Evolutionary conservation across 2,797 vertebrate species (phyloP).

Genomic region (Amazona finschi): DNA sequence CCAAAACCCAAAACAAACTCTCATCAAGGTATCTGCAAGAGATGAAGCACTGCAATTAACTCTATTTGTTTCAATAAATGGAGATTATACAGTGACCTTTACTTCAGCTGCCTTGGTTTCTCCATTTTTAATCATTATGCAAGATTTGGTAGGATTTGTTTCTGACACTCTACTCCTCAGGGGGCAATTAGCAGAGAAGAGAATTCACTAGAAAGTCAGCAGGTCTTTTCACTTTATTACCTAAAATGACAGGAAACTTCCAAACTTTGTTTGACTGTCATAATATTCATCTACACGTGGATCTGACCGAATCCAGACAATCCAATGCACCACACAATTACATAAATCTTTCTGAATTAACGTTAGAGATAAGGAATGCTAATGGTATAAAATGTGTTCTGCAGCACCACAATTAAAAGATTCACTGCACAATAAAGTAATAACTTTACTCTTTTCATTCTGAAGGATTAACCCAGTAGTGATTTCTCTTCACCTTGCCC

Average conservation of each 20-base stretch:
- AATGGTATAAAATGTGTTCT: neutral
- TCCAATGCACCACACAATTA: neutral
- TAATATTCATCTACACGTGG: neutral
- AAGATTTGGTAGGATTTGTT: constrained; percentile 78
- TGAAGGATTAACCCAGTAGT: neutral
- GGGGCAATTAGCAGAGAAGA: constrained; percentile 82
- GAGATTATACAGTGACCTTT: constrained; percentile 90
- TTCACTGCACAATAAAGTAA: neutral
- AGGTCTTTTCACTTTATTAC: constrained; percentile 74
- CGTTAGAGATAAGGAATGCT: neutral
- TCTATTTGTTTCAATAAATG: constrained; percentile 88
- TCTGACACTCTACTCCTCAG: constrained; percentile 80
- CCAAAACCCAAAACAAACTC: neutral
- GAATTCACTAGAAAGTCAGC: constrained; percentile 80
- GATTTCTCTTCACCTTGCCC: neutral
- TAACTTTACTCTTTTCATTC: neutral
- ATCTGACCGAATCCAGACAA: neutral
- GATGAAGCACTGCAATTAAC: constrained; percentile 83
- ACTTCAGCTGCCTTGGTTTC: constrained; percentile 78
- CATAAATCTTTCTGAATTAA: constrained; percentile 11
- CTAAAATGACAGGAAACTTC: constrained; percentile 71
- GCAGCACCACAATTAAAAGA: constrained; percentile 5
- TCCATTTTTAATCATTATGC: constrained; percentile 92
- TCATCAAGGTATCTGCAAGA: constrained; percentile 21
- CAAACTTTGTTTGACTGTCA: constrained; percentile 2